A percentile compares a stretch with the other conserved stretches of the same genome.
phyloP scores from a whole-genome alignment of 2,113 vertebrate genomes.

The Progne subis region DNA sequence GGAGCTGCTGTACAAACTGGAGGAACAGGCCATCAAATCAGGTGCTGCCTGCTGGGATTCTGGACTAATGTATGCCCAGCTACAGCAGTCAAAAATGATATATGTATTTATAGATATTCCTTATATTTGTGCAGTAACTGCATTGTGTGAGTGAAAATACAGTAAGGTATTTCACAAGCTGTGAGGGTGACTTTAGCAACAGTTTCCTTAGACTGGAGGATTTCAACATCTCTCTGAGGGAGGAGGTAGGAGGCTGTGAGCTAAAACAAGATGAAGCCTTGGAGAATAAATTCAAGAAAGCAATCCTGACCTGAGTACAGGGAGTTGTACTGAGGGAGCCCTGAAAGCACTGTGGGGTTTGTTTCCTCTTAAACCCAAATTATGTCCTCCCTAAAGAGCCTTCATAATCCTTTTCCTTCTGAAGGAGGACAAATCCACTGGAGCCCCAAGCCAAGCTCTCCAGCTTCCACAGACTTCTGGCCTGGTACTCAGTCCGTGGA shows the following conservation, averaged over 20 bases:
- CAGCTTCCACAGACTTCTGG: slow-evolving; percentile 33
- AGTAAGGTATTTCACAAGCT: neutral
- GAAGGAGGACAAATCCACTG: slow-evolving; percentile 66
- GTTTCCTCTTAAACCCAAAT: neutral
- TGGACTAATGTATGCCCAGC: neutral
- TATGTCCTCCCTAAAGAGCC: neutral
- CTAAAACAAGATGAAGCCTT: neutral
- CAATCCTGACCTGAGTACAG: neutral
- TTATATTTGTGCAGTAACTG: neutral
- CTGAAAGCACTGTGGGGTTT: neutral
- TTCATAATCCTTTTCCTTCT: slow-evolving; percentile 58
- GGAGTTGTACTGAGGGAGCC: neutral
- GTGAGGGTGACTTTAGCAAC: neutral
- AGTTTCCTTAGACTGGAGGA: neutral
- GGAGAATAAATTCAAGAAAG: neutral
- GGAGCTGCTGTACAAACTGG: slow-evolving; percentile 55
- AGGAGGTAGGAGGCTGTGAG: neutral
- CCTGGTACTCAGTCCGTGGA: slow-evolving; percentile 19
- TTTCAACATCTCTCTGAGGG: neutral
- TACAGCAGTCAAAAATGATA: neutral
- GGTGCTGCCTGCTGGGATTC: neutral
- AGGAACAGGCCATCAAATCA: slow-evolving; percentile 66
- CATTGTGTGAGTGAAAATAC: neutral
- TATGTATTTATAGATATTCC: neutral
- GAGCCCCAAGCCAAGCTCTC: slow-evolving; percentile 36